phyloP scores from a whole-genome alignment of 2,888 invertebrate species.

The Platycnemis pennipes region DNA sequence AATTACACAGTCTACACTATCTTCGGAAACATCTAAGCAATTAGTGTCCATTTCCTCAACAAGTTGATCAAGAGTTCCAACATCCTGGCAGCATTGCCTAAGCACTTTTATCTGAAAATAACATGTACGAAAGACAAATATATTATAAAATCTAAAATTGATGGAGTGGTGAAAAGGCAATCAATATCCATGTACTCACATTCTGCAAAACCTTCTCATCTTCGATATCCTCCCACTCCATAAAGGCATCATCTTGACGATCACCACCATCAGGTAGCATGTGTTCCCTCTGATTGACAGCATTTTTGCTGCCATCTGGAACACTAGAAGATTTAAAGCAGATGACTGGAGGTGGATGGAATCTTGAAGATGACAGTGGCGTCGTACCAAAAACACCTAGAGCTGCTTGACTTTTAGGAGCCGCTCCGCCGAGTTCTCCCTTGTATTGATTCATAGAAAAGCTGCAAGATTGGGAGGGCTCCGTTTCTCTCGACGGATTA shows the following conservation, averaged over 20 bases:
- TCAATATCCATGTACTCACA: neutral
- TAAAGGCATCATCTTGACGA: neutral
- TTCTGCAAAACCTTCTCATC: conserved; percentile 50
- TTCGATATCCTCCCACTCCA: conserved; percentile 52
- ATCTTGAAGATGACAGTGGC: neutral
- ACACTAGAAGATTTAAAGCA: neutral
- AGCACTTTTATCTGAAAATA: conserved; percentile 39
- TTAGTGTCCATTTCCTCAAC: conserved; percentile 44
- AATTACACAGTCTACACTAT: neutral
- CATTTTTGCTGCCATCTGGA: neutral
- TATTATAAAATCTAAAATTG: too few species aligned
- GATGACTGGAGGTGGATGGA: neutral
- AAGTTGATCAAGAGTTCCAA: neutral
- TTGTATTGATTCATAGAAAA: neutral
- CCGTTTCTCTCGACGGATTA: neutral
- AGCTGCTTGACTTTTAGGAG: neutral
- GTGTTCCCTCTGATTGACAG: neutral
- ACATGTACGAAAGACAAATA: too few species aligned
- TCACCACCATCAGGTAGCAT: neutral
- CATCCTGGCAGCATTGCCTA: neutral
- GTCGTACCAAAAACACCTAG: neutral
- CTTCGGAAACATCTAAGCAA: conserved; percentile 35
- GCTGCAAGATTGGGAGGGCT: neutral
- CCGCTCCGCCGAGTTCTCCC: neutral
- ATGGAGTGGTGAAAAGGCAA: neutral